A percentile compares a stretch with the other conserved stretches of the same genome.
Conservation (phyloP, 1,140 invertebrate genomes). For the Acromyrmex heyeri region DNA sequence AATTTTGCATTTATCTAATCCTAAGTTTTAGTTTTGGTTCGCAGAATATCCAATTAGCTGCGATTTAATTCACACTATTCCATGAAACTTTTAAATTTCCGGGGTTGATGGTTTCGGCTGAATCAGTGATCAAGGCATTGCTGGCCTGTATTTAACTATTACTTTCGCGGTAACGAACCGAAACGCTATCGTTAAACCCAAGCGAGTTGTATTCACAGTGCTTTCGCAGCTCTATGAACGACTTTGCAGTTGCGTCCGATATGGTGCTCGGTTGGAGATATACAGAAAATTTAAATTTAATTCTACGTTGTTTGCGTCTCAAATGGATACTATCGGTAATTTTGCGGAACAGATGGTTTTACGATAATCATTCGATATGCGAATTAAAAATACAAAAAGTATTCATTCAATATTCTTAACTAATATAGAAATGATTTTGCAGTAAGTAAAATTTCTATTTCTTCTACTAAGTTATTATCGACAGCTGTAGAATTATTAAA, state of each 20-base stretch:
- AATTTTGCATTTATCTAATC: constrained; percentile 15
- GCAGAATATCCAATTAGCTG: background rate
- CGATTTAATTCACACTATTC: constrained; percentile 17
- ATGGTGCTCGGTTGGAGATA: background rate
- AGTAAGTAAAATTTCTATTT: background rate
- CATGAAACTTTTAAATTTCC: constrained; percentile 25
- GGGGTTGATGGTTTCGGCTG: background rate
- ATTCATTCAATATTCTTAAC: background rate
- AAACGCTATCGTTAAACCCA: constrained; percentile 34
- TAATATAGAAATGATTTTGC: constrained; percentile 4
- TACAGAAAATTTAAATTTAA: constrained; percentile 42
- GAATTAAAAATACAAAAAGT: constrained; percentile 5
- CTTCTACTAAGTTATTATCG: background rate
- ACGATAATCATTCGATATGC: constrained; percentile 18
- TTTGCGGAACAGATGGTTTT: background rate
- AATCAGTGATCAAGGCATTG: constrained; percentile 26
- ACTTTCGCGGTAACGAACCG: constrained; percentile 51
- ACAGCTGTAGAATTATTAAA: background rate
- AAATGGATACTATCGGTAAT: background rate
- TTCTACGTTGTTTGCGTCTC: background rate
- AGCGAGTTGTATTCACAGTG: constrained; percentile 2
- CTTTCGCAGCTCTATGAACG: constrained; percentile 39
- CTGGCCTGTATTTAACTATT: constrained; percentile 39
- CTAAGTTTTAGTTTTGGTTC: background rate
- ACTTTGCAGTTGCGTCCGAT: background rate